A percentile compares a stretch with the other conserved stretches of the same genome.
These are phyloP conservation scores for Chymomyza amoena DNA, from an alignment of 2,888 invertebrate genomes.

Conservation along the genomic window DNA sequence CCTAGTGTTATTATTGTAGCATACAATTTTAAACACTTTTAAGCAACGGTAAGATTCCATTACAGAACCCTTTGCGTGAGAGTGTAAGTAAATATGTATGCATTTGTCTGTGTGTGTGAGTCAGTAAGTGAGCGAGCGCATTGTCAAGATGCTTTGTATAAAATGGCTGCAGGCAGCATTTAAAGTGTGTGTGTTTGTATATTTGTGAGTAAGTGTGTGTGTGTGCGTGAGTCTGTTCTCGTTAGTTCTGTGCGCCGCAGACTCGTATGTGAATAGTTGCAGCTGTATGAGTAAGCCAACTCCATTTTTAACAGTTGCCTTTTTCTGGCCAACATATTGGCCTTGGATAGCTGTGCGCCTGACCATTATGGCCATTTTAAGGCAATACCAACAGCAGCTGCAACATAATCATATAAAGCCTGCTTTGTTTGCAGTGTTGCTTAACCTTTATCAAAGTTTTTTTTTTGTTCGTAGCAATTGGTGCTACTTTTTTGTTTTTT, in stretches of 20 bases:
- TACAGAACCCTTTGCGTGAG: too few relatives aligned
- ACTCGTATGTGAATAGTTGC: too few relatives aligned
- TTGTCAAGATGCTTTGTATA: too few relatives aligned
- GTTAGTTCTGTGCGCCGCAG: too few relatives aligned
- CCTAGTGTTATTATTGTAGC: too few relatives aligned
- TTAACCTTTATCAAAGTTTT: conserved; percentile 9
- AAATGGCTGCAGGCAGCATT: neutral
- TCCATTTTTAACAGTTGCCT: neutral
- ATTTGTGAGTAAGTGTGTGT: neutral
- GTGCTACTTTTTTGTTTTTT: neutral
- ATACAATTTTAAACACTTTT: too few relatives aligned
- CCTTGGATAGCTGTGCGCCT: neutral
- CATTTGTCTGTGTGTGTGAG: neutral
- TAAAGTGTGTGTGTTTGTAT: neutral
- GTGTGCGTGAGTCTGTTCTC: too few relatives aligned
- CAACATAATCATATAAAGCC: neutral
- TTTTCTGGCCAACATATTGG: neutral
- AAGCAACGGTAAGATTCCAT: too few relatives aligned
- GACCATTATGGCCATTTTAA: neutral
- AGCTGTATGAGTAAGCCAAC: too few relatives aligned
- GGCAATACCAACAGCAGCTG: neutral
- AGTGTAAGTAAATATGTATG: too few relatives aligned
- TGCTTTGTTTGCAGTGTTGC: conserved; percentile 12
- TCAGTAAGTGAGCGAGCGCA: neutral
- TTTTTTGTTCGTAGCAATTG: neutral